Evolutionary conservation across 2,888 invertebrate genomes (phyloP), one percentile per base, ranked within the genome.

Genomic region (Drosophila rubida): DNA sequence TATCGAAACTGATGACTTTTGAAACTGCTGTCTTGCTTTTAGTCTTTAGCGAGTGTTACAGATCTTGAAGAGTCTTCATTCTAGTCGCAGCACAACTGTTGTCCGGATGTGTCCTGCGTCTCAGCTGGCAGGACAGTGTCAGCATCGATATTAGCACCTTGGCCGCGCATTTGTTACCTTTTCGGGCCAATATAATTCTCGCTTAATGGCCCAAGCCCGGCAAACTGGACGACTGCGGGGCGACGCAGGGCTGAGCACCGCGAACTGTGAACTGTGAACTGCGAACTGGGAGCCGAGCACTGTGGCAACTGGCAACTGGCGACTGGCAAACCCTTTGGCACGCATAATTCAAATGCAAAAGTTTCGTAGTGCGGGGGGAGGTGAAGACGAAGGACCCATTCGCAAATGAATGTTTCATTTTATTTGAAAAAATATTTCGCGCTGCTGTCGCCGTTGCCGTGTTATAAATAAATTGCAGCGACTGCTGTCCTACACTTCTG

Each of bases 381-480:
- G n/a, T n/a, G n/a, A 39, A 39, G 51, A 19, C 48, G 51, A 11
- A 32, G 11, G 30, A 57, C 65, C 75, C 69, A 54, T 80, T 77
- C 66, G 65, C 75, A 80, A 85, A 85, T 84, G 65, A 83, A 85
- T 84, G 85, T 77, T 70, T 80, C 85, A 75, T 80, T 85, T 79
- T 69, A 82, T 85, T 85, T 80, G 64, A 61, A 61, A 68, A 66
- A 66, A 69, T 68, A 68, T 66, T 64, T 59, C 35, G 44, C 39
- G 39, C 58, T 41, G 65, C 39, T 65, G 59, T 49, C 42, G 59
- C 37, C 39, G 78, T 53, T 13, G 35, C 7, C 3, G 35, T 46
- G 46, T 41, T 71, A 78, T 69, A 80, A 80, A 80, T 80, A 80
- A 78, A 79, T 77, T 69, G 35, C 58, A 67, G 67, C 57, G 27